These are phyloP conservation scores for Caloenas nicobarica DNA, from an alignment of 2,113 vertebrate genomes.

Conservation along the genomic window DNA sequence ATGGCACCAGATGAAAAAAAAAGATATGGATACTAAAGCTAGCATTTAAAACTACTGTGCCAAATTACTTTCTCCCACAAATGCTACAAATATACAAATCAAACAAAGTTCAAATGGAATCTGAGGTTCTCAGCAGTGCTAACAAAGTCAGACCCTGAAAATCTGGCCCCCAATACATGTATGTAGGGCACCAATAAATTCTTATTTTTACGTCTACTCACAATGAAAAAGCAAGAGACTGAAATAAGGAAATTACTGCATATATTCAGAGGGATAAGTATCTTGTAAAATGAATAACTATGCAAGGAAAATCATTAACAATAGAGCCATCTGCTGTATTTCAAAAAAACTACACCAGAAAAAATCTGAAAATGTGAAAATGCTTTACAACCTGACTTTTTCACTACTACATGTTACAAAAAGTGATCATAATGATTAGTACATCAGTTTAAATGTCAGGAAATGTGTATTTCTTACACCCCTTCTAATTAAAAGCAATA, in stretches of 20 bases:
- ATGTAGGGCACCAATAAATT: neutral
- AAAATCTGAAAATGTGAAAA: neutral
- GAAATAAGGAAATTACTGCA: slow-evolving; percentile 1
- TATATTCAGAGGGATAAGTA: neutral
- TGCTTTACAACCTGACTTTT: neutral
- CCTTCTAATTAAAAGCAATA: slow-evolving; percentile 9
- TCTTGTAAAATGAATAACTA: neutral
- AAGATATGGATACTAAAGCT: neutral
- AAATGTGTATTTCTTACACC: neutral
- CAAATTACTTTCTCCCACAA: neutral
- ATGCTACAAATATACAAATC: neutral
- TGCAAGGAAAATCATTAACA: slow-evolving; percentile 69
- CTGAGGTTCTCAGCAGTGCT: neutral
- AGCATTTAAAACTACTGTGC: neutral
- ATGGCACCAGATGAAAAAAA: neutral
- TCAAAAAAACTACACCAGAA: slow-evolving; percentile 62
- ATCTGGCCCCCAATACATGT: neutral
- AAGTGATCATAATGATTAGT: neutral
- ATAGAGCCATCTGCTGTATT: slow-evolving; percentile 79
- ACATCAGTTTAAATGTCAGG: neutral
- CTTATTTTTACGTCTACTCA: neutral
- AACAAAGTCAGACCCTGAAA: neutral
- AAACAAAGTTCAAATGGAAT: neutral
- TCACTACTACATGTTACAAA: neutral
- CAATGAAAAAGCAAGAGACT: slow-evolving; percentile 5